Evolutionary conservation across 2,888 invertebrate genomes (phyloP), one percentile per base, ranked within the genome.

Genomic region (Rhyacophila evoluta): DNA sequence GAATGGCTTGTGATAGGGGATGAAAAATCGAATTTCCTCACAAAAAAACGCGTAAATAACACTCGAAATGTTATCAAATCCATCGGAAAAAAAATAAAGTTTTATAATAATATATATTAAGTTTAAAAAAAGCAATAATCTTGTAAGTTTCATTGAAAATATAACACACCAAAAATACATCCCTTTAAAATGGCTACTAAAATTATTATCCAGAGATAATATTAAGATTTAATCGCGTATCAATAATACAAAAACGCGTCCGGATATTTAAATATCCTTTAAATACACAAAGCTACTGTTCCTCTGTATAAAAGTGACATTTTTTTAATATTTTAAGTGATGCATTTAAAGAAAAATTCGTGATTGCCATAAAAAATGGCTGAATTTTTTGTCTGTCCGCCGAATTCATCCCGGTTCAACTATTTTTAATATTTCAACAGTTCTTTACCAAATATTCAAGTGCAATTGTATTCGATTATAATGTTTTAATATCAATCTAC

Each of bases 81-180:
- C 6, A 19, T 19, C 6, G 8, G 19, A 55, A 55, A 55, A 15
- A 10, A 15, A 19, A 2, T 1, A 55, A 1, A 12, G 19, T 0
- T 2, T 8, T 2, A 25, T 1, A 55, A 8, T 55, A 25, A 4
- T 19, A 0, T 1, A 55, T 19, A 55, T n/a, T 8, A 1, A 10
- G 8, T 1, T 2, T 0, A 8, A 19, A 55, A 55, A 55, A 55
- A 8, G 3, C 19, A 8, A 8, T 8, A 55, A 2, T 6, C 29
- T 4, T 4, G 29, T 33, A 6, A 4, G 12, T 55, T 55, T 55
- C 55, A 55, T 15, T 55, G 55, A 55, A 19, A 55, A 55, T 6
- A 55, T 19, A 55, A 55, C 55, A 55, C 55, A 55, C 19, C 19
- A 55, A 55, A 55, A 55, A 55, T 39, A n/a, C 55, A 55, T 19